Percentiles rank a stretch among this genome's conserved stretches.
Evolutionary conservation across 2,797 vertebrate genomes (phyloP).

Genomic region (Phrynocephalus vlangalii): DNA sequence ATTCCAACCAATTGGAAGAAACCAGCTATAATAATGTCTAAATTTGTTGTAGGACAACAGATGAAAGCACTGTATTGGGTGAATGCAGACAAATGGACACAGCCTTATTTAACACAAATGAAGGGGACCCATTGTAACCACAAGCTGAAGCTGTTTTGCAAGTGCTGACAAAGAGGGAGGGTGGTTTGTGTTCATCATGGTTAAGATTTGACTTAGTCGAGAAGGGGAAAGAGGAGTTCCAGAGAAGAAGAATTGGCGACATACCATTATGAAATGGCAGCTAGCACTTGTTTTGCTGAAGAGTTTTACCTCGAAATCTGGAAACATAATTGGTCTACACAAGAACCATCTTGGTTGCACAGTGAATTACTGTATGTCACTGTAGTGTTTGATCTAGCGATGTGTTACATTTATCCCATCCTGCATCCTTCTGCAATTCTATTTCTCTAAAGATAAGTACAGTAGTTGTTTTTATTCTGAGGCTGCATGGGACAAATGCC

Average conservation of each 20-base stretch:
- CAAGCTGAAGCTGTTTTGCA: neutral
- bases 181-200: neutral
- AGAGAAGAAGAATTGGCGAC: too few relatives aligned
- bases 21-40: neutral
- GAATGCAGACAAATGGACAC: neutral
- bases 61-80: neutral
- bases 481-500: neutral
- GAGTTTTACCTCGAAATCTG: neutral
- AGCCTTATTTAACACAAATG: neutral
- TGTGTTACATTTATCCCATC: neutral
- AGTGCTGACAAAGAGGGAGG: neutral
- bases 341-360: neutral
- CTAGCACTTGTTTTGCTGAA: neutral
- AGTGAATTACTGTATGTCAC: neutral
- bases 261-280: neutral
- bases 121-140: neutral
- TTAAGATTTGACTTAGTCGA: neutral
- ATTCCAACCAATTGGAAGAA: neutral
- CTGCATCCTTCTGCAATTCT: neutral
- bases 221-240: too few relatives aligned
- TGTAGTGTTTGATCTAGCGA: neutral
- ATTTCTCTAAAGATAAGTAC: neutral
- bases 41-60: too few relatives aligned
- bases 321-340: neutral
- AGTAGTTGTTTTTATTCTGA: neutral